Percentiles rank a stretch among this genome's conserved stretches.
phyloP scores from a whole-genome alignment of 2,113 vertebrate species.

The Athene noctua region DNA sequence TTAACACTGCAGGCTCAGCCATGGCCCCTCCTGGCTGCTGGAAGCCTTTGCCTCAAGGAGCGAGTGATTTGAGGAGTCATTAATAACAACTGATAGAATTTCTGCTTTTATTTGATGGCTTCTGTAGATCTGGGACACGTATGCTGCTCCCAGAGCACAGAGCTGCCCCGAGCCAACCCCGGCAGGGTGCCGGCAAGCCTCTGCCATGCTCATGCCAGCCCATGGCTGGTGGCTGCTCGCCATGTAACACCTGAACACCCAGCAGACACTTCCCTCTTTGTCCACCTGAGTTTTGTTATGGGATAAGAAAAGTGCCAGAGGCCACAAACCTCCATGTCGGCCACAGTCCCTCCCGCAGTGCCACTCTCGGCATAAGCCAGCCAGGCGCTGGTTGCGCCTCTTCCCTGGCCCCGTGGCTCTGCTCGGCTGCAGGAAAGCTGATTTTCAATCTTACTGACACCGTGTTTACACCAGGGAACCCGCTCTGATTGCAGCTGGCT shows the following conservation, averaged over 20 bases:
- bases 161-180: not conserved
- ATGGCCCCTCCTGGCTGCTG: not conserved
- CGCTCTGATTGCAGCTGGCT: not conserved
- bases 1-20: not conserved
- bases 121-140: not conserved
- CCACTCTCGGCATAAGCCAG: not conserved
- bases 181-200: not conserved
- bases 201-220: rapidly evolving
- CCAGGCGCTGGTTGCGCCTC: rapidly evolving
- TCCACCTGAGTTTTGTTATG: not conserved
- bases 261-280: not conserved
- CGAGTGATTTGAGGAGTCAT: not conserved
- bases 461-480: not conserved
- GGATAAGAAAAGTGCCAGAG: not conserved
- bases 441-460: not conserved
- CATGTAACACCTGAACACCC: not conserved
- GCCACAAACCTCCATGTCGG: not conserved
- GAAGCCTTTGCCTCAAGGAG: not conserved
- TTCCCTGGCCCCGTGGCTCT: not conserved
- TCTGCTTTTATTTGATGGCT: not conserved
- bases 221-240: not conserved
- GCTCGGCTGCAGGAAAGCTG: not conserved
- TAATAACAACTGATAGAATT: not conserved
- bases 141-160: not conserved
- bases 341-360: no score